phyloP scores from a whole-genome alignment of 2,113 vertebrate genomes.

The Numenius arquata region DNA sequence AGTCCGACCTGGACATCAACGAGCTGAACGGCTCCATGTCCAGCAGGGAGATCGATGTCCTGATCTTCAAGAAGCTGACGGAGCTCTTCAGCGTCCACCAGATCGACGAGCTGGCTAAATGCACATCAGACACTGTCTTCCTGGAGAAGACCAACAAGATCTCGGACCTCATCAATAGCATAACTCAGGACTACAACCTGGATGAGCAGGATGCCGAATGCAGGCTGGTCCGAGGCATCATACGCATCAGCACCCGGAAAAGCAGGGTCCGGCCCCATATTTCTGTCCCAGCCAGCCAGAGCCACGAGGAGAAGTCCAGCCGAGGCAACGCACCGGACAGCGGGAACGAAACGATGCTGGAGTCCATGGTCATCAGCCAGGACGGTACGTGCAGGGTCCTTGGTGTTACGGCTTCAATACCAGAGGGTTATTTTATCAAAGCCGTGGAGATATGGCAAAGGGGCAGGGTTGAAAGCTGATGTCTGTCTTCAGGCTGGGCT shows the following conservation, averaged over 20 bases:
- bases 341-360: conserved; percentile 91
- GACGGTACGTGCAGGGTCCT: conserved; percentile 75
- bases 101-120: conserved; percentile 97
- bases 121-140: conserved; percentile 95
- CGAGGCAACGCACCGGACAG: conserved; percentile 84
- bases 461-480: background rate
- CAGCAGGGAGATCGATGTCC: conserved; percentile 89
- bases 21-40: conserved; percentile 88
- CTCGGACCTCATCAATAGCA: conserved; percentile 96
- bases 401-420: rapidly evolving
- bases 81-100: conserved; percentile 97
- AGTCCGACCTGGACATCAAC: conserved; percentile 85
- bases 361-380: conserved; percentile 83
- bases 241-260: conserved; percentile 96
- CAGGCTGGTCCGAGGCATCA: conserved; percentile 93
- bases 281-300: conserved; percentile 11
- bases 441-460: rapidly evolving
- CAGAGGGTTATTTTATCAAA: rapidly evolving
- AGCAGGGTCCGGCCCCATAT: conserved; percentile 67
- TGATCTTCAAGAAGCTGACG: conserved; percentile 95
- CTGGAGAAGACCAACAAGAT: conserved; percentile 97
- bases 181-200: conserved; percentile 96
- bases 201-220: conserved; percentile 97
- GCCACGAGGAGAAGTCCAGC: conserved; percentile 65
- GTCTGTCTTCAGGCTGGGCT: background rate